These are phyloP conservation scores for Acrobasis consociella DNA, from an alignment of 2,888 invertebrate species.

Conservation along the genomic window DNA sequence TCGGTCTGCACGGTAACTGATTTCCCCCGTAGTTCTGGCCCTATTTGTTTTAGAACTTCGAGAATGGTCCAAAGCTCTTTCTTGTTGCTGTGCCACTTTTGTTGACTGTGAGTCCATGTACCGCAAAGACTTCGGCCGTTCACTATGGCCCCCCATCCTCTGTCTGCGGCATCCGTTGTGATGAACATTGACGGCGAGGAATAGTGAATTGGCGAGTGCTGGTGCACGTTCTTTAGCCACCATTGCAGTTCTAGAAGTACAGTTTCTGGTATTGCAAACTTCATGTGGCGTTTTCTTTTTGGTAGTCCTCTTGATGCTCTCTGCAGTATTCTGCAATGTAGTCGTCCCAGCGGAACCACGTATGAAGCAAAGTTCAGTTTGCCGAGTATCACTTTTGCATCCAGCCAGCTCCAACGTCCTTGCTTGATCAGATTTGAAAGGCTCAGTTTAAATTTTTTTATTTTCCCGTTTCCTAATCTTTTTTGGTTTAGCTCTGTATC, in stretches of 20 bases:
- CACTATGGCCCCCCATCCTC: conserved; percentile 14
- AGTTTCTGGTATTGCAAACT: background rate
- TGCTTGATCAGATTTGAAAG: background rate
- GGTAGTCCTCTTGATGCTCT: conserved; percentile 22
- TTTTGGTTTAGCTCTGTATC: background rate
- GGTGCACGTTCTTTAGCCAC: no score
- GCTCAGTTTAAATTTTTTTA: background rate
- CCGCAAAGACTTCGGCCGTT: background rate
- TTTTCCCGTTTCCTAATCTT: background rate
- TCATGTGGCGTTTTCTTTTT: conserved; percentile 4
- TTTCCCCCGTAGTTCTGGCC: background rate
- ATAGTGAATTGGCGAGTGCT: no score
- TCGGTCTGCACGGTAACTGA: conserved; percentile 14
- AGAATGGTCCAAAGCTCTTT: conserved; percentile 16
- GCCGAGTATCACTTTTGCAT: conserved; percentile 25
- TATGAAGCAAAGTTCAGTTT: conserved; percentile 28
- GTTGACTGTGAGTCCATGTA: background rate
- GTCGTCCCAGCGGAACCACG: conserved; percentile 26
- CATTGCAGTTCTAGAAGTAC: background rate
- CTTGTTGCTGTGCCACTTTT: conserved; percentile 22
- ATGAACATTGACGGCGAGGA: no score
- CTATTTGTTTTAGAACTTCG: conserved; percentile 1
- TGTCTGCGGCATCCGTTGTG: conserved; percentile 16
- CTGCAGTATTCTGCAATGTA: conserved; percentile 26
- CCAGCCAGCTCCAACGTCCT: conserved; percentile 21